Conservation (phyloP, 2,113 vertebrate species). For the Taxidea taxus region DNA sequence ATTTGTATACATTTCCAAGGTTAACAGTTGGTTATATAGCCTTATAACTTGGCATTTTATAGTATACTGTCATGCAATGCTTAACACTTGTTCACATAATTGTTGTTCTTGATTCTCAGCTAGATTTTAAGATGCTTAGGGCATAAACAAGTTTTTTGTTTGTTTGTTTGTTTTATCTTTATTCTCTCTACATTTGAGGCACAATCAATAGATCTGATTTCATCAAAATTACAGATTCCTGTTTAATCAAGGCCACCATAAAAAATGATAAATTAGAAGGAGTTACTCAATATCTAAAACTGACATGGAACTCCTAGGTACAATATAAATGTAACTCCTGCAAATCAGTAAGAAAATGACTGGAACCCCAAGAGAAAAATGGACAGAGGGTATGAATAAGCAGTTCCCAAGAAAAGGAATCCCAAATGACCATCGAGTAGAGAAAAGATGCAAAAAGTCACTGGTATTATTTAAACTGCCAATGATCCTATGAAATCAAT, state of each 20-base stretch:
- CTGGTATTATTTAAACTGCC: not conserved
- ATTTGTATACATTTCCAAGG: not conserved
- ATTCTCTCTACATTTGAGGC: not conserved
- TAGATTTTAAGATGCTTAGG: slow-evolving; percentile 23
- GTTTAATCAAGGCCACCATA: not conserved
- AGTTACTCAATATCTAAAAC: not conserved
- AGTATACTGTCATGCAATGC: not conserved
- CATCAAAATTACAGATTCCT: not conserved
- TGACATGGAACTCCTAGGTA: not conserved
- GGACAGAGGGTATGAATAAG: not conserved
- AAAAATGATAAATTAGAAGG: not conserved
- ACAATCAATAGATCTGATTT: not conserved
- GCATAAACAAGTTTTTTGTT: not conserved
- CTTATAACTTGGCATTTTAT: slow-evolving; percentile 24
- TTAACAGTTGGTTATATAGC: not conserved
- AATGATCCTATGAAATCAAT: not conserved
- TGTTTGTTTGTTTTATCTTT: not conserved
- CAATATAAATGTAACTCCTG: not conserved
- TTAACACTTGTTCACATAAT: not conserved
- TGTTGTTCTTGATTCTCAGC: not conserved
- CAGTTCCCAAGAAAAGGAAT: not conserved
- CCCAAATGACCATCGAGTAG: not conserved
- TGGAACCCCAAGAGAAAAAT: not conserved
- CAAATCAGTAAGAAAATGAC: not conserved
- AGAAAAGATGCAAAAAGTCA: not conserved